Evolutionary conservation across 1,140 invertebrate genomes (phyloP).

Genomic region (Drosophila insularis): DNA sequence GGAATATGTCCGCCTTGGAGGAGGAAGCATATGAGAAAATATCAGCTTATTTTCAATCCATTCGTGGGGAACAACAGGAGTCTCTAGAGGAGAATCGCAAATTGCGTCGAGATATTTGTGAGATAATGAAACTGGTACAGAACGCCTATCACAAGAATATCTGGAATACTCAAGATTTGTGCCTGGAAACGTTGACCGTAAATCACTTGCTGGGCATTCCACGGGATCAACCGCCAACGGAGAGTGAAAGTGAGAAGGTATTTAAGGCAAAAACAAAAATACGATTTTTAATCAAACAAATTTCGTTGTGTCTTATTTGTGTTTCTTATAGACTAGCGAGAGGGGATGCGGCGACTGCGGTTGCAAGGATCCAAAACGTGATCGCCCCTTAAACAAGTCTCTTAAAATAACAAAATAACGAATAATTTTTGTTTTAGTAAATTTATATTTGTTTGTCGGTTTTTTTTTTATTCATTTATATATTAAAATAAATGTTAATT

Average conservation of each 20-base stretch:
- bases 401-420: background rate
- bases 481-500: conserved; percentile 45
- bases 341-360: conserved; percentile 4
- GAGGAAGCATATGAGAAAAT: conserved; percentile 53
- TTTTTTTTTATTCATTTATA: background rate
- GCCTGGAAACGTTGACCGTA: conserved; percentile 58
- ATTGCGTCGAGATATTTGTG: conserved; percentile 59
- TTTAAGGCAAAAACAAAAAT: too few species aligned
- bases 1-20: conserved; percentile 63
- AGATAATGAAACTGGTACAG: conserved; percentile 59
- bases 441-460: background rate
- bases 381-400: background rate
- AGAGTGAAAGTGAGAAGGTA: conserved; percentile 69
- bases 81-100: conserved; percentile 51
- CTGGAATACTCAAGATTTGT: conserved; percentile 48
- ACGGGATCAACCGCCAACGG: conserved; percentile 21
- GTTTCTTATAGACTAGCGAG: conserved; percentile 8
- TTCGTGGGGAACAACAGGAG: conserved; percentile 52
- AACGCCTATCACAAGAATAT: conserved; percentile 44
- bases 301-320: background rate
- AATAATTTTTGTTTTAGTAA: background rate
- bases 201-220: conserved; percentile 50
- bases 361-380: background rate
- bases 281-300: too few species aligned
- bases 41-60: conserved; percentile 35